Conservation (phyloP, 2,113 vertebrate genomes). For the Calidris pygmaea region DNA sequence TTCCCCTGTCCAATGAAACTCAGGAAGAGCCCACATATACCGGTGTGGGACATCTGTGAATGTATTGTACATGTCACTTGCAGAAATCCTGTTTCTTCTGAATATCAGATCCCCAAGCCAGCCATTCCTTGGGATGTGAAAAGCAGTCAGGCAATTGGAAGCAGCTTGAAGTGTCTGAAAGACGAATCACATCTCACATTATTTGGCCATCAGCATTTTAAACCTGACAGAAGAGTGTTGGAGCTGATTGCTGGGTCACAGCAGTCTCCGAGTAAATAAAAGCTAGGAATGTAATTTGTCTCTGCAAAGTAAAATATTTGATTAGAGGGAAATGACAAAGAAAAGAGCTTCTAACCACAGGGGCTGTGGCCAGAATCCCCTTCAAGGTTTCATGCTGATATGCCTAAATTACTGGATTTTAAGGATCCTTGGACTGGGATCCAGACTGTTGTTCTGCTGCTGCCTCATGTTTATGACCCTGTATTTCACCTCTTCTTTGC, state of each 20-base stretch:
- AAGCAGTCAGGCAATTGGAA: not conserved
- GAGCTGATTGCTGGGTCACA: constrained; percentile 13
- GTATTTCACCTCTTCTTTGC: not conserved
- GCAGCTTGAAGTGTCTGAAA: not conserved
- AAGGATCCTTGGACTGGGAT: not conserved
- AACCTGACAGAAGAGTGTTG: not conserved
- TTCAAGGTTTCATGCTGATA: not conserved
- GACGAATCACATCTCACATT: not conserved
- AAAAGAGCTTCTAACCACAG: not conserved
- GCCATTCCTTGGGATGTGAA: not conserved
- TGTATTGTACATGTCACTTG: not conserved
- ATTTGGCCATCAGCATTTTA: constrained; percentile 20
- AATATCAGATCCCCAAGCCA: not conserved
- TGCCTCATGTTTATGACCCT: not conserved
- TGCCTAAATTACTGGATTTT: not conserved
- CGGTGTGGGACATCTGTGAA: not conserved
- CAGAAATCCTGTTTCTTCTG: not conserved
- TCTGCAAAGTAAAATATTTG: constrained; percentile 28
- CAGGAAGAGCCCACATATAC: not conserved
- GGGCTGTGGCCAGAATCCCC: not conserved
- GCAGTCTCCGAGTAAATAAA: not conserved
- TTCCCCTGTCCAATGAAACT: not conserved
- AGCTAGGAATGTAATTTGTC: constrained; percentile 28
- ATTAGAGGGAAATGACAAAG: constrained; percentile 15
- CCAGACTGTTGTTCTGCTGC: not conserved